A percentile compares a stretch with the other conserved stretches of the same genome.
phyloP scores from a whole-genome alignment of 1,140 invertebrate species.

The Nilaparvata lugens region DNA sequence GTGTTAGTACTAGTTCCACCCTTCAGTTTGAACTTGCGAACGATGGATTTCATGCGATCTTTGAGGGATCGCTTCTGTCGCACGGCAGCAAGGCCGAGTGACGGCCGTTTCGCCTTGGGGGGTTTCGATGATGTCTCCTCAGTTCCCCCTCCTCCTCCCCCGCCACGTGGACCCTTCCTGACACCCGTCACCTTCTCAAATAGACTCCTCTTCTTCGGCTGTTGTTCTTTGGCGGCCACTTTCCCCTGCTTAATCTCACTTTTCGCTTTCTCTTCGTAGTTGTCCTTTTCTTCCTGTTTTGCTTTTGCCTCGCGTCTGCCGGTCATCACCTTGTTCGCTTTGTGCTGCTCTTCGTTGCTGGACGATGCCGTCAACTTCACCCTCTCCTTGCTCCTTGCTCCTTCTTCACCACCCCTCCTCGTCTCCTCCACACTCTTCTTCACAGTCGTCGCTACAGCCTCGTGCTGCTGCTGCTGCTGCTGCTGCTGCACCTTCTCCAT shows the following conservation, averaged over 20 bases:
- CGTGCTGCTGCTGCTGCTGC: too few relatives aligned
- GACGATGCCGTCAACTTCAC: background rate
- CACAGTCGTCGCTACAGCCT: background rate
- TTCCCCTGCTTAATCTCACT: slow-evolving; percentile 10
- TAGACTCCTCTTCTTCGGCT: slow-evolving; percentile 3
- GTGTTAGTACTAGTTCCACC: background rate
- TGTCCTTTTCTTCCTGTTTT: slow-evolving; percentile 11
- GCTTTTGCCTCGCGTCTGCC: background rate
- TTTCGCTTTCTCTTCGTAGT: background rate
- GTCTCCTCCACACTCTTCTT: slow-evolving; percentile 8
- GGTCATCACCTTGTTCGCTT: background rate
- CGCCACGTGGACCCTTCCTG: background rate
- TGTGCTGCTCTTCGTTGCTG: background rate
- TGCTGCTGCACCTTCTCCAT: background rate
- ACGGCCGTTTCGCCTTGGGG: too few relatives aligned
- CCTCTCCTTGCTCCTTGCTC: background rate
- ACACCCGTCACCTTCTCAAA: slow-evolving; percentile 11
- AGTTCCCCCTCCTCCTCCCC: too few relatives aligned
- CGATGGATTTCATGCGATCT: slow-evolving; percentile 24
- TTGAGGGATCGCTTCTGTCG: slow-evolving; percentile 24
- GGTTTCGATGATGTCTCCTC: background rate
- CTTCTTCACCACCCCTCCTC: background rate
- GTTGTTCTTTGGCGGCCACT: background rate
- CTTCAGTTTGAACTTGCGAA: slow-evolving; percentile 23
- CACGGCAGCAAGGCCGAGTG: slow-evolving; percentile 11